Evolutionary conservation across 1,140 invertebrate species (phyloP), one percentile per base, ranked within the genome.

Genomic region (Nasonia vitripennis): DNA sequence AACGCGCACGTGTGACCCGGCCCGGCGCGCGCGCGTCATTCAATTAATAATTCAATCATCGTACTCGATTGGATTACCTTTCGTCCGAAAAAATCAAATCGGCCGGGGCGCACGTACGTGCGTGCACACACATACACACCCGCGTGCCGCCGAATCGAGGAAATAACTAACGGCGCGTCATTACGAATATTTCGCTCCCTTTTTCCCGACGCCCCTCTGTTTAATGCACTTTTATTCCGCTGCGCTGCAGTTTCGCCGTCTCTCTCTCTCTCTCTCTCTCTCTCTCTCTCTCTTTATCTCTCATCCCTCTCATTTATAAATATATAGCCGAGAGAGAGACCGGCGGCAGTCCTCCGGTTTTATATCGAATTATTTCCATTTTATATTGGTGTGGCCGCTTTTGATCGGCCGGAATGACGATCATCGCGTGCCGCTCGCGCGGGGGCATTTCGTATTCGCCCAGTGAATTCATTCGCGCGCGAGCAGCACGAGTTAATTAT

Each of bases 11-110:
- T 89, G 90, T 91, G 91, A 91, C 89, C 90, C 87, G 87, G 78
- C 82, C 89, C 89, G 89, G 5, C 51, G 45, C 20, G 9, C 89
- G 88, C 90, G 89, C 90, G 89, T 93, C 91, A 91, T 92, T 92
- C 92, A 90, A 93, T 93, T 93, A 92, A 92, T 93, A 93, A 93
- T 93, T 91, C 92, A 92, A 93, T 93, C 92, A 93, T 91, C 89
- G 89, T 89, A 89, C 88, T 88, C 89, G 89, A 93, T 93, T 92
- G 89, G 89, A 92, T 93, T 93, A 92, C 88, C 88, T 88, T 90
- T 89, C 87, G 88, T 87, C 87, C 85, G 86, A 91, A 90, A 90
- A 89, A 88, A 71, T 71, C 68, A 71, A 71, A 27, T 23, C 67
- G 6, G 67, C 67, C 9, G 6, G 67, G n/a, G 67, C 10, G 27